These are phyloP conservation scores for Pyrrhia umbra DNA, from an alignment of 2,888 invertebrate genomes.

Conservation along the genomic window DNA sequence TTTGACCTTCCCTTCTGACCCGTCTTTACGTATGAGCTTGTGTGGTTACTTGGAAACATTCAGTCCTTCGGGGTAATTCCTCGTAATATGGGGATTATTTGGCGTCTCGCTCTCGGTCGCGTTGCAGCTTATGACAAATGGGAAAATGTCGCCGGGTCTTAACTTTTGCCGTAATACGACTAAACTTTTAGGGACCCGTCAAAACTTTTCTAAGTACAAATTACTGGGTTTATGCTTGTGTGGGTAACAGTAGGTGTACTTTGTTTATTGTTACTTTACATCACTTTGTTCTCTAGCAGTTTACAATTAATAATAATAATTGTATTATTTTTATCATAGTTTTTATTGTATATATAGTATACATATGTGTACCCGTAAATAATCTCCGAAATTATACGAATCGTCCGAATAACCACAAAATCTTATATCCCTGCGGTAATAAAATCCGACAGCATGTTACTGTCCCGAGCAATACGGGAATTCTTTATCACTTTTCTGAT, in stretches of 20 bases:
- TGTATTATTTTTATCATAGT: not conserved
- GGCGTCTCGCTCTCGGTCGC: constrained; percentile 67
- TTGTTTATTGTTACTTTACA: constrained; percentile 10
- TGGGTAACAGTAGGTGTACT: constrained; percentile 13
- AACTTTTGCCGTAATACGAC: constrained; percentile 69
- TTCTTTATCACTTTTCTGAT: constrained; percentile 72
- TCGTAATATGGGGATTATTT: constrained; percentile 80
- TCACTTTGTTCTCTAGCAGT: not conserved
- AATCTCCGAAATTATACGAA: constrained; percentile 39
- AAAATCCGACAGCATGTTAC: constrained; percentile 68
- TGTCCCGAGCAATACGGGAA: constrained; percentile 66
- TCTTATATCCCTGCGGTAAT: constrained; percentile 59
- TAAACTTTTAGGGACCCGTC: constrained; percentile 68
- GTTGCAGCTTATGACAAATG: constrained; percentile 77
- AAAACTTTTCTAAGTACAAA: constrained; percentile 60
- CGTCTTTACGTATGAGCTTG: constrained; percentile 62
- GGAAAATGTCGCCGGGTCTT: constrained; percentile 68
- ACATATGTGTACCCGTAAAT: constrained; percentile 30
- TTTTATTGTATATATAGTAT: not conserved
- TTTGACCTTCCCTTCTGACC: constrained; percentile 63
- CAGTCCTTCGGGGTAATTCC: constrained; percentile 75
- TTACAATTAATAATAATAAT: not conserved
- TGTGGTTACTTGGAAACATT: constrained; percentile 70
- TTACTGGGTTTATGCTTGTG: constrained; percentile 29
- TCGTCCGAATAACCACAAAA: constrained; percentile 47